Conservation (phyloP, 2,797 vertebrate species). For the Tragelaphus eurycerus region DNA sequence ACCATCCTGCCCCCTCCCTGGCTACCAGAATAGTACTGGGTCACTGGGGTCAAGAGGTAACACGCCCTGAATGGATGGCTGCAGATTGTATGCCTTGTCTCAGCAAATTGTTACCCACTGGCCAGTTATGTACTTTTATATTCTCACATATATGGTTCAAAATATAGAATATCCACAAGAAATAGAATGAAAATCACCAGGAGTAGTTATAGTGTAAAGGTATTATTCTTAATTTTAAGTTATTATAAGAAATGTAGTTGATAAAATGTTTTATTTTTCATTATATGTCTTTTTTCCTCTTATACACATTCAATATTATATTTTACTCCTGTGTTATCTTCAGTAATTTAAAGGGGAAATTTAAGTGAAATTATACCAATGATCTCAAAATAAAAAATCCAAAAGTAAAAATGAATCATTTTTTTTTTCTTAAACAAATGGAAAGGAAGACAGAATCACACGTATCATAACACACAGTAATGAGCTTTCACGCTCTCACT, state of each 20-base stretch:
- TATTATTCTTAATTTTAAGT: background rate
- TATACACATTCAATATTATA: background rate
- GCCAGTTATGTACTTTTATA: background rate
- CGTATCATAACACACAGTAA: background rate
- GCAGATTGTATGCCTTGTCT: background rate
- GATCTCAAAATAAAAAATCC: background rate
- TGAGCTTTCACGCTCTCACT: background rate
- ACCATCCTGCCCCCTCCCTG: background rate
- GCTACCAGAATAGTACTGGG: background rate
- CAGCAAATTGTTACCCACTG: background rate
- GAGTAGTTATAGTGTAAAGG: background rate
- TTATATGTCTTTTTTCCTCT: background rate
- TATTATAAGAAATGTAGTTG: background rate
- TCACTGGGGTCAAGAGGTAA: accelerated
- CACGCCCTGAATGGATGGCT: background rate
- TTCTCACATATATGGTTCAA: background rate
- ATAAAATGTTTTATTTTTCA: background rate
- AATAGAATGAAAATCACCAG: background rate
- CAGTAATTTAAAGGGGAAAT: background rate
- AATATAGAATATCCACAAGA: background rate
- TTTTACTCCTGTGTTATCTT: background rate
- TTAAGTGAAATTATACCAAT: background rate
- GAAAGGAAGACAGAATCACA: background rate
- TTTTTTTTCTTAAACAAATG: background rate
- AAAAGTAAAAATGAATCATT: background rate